Conservation (phyloP, 2,113 vertebrate genomes). For the Channa argus region DNA sequence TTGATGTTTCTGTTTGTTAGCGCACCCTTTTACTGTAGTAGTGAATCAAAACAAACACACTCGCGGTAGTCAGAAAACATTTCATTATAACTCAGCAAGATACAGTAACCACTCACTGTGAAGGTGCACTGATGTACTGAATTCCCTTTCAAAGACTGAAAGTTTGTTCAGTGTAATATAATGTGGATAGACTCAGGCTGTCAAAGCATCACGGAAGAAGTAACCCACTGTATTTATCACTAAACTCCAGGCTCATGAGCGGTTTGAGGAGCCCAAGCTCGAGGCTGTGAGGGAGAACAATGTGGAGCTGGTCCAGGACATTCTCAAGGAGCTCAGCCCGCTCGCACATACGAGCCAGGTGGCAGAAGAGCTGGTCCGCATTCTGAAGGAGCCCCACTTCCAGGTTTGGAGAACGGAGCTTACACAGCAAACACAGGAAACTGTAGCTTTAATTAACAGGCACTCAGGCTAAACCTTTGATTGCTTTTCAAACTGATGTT, state of each 20-base stretch:
- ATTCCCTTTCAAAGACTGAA: background rate
- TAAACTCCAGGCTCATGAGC: conserved; percentile 88
- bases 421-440: background rate
- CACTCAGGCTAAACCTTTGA: conserved; percentile 15
- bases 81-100: conserved; percentile 13
- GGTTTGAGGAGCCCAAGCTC: conserved; percentile 91
- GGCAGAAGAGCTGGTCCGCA: conserved; percentile 87
- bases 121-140: background rate
- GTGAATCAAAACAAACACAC: conserved; percentile 10
- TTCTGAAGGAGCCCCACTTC: conserved; percentile 95
- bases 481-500: conserved; percentile 24
- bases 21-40: conserved; percentile 14
- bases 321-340: conserved; percentile 90
- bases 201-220: background rate
- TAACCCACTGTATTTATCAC: background rate
- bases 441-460: conserved; percentile 13
- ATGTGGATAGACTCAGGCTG: no score
- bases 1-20: conserved; percentile 5
- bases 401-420: conserved; percentile 82
- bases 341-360: conserved; percentile 82
- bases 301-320: conserved; percentile 95
- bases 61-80: conserved; percentile 13
- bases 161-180: no score
- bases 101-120: conserved; percentile 12
- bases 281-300: conserved; percentile 96